Evolutionary conservation across 2,113 vertebrate genomes (phyloP).

Genomic region (Cairina moschata): DNA sequence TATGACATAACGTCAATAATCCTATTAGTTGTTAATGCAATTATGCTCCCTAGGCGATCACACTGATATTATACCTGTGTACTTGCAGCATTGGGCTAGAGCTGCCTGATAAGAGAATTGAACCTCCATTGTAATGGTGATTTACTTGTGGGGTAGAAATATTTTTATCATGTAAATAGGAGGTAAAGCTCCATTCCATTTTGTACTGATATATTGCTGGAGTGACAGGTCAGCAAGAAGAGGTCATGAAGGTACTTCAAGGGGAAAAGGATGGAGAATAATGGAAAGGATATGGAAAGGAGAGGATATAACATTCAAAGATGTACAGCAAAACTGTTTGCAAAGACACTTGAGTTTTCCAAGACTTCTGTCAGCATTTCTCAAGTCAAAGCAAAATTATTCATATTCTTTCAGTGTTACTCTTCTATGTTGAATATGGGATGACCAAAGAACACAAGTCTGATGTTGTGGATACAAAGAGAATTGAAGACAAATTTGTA

Average conservation of each 20-base stretch:
- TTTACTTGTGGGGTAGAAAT: neutral
- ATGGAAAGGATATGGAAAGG: neutral
- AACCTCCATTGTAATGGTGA: neutral
- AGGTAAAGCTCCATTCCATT: neutral
- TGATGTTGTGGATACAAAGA: neutral
- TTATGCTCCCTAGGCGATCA: neutral
- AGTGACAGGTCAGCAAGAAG: neutral
- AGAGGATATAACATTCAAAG: neutral
- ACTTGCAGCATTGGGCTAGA: neutral
- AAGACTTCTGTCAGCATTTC: neutral
- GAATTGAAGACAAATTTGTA: neutral
- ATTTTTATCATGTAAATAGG: neutral
- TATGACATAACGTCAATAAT: slow-evolving; percentile 31
- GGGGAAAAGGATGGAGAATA: neutral
- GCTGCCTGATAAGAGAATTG: neutral
- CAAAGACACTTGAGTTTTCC: neutral
- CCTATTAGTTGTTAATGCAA: slow-evolving; percentile 35
- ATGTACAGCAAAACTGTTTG: rapidly evolving
- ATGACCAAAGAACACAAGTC: rapidly evolving
- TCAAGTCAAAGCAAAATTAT: neutral
- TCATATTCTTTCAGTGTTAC: neutral
- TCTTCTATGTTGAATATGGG: neutral
- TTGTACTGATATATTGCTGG: neutral
- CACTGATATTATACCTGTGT: neutral
- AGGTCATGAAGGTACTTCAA: neutral